These are phyloP conservation scores for Ceriagrion tenellum DNA, from an alignment of 2,888 invertebrate genomes.

Conservation along the genomic window DNA sequence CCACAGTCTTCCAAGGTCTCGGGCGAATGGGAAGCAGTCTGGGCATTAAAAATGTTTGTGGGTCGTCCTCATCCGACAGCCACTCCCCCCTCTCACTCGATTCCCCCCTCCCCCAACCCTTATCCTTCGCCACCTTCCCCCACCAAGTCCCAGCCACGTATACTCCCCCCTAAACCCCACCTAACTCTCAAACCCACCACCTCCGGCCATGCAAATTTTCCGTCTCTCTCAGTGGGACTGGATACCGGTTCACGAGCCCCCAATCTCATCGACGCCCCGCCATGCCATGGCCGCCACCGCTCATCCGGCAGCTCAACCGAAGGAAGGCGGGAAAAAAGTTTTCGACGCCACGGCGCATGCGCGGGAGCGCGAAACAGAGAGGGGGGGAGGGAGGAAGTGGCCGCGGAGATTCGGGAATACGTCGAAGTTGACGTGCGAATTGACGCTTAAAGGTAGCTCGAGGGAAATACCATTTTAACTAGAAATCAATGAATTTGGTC, in stretches of 20 bases:
- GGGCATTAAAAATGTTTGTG: slow-evolving; percentile 51
- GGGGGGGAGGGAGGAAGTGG: not conserved
- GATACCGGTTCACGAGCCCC: slow-evolving; percentile 56
- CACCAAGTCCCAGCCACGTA: not conserved
- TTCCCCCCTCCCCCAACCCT: not conserved
- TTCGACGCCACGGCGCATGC: slow-evolving; percentile 52
- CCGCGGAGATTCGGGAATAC: not conserved
- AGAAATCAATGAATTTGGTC: too few species aligned
- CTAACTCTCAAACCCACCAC: not conserved
- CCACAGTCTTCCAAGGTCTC: slow-evolving; percentile 22
- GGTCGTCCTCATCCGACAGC: slow-evolving; percentile 43
- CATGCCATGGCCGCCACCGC: slow-evolving; percentile 40
- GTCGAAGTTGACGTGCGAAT: not conserved
- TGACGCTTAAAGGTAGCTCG: too few species aligned
- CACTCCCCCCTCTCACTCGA: not conserved
- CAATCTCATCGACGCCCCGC: slow-evolving; percentile 2
- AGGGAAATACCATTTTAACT: too few species aligned
- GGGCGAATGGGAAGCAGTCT: not conserved
- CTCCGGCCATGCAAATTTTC: slow-evolving; percentile 41
- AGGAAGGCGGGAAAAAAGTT: slow-evolving; percentile 58
- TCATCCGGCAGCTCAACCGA: slow-evolving; percentile 44
- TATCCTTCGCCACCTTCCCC: not conserved
- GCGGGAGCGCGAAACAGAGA: not conserved
- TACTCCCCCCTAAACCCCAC: not conserved
- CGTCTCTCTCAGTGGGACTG: not conserved